A percentile compares a stretch with the other conserved stretches of the same genome.
phyloP scores from a whole-genome alignment of 2,888 invertebrate species.

The Iselma pallidipennis region DNA sequence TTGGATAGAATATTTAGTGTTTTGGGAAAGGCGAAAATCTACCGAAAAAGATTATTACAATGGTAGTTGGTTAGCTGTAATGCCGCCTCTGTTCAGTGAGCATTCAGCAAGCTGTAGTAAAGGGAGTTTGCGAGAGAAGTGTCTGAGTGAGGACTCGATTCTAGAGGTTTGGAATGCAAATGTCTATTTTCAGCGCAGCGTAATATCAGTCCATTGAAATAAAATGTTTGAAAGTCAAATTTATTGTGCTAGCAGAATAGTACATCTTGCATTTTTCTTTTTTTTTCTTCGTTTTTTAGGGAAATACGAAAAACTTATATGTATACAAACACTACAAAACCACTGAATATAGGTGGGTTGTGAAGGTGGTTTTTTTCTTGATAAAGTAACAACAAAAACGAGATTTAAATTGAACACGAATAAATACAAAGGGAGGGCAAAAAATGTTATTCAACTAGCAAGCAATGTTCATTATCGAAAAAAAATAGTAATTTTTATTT shows the following conservation, averaged over 20 bases:
- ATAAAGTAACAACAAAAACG: neutral
- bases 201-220: constrained; percentile 21
- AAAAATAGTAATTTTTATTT: too few species aligned
- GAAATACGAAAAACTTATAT: neutral
- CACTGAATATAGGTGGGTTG: neutral
- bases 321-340: neutral
- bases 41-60: constrained; percentile 1
- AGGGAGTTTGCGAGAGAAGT: constrained; percentile 6
- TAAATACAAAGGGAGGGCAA: neutral
- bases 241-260: constrained; percentile 5
- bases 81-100: neutral
- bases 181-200: constrained; percentile 28
- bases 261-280: neutral
- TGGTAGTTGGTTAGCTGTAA: neutral
- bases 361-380: neutral
- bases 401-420: neutral
- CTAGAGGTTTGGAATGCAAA: constrained; percentile 29
- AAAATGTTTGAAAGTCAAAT: constrained; percentile 21
- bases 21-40: neutral
- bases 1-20: neutral
- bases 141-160: constrained; percentile 19
- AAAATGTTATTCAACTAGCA: too few species aligned
- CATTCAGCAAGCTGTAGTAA: constrained; percentile 1
- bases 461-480: neutral
- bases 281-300: neutral